Evolutionary conservation across 2,797 vertebrate species (phyloP).

Genomic region (Channa striata): DNA sequence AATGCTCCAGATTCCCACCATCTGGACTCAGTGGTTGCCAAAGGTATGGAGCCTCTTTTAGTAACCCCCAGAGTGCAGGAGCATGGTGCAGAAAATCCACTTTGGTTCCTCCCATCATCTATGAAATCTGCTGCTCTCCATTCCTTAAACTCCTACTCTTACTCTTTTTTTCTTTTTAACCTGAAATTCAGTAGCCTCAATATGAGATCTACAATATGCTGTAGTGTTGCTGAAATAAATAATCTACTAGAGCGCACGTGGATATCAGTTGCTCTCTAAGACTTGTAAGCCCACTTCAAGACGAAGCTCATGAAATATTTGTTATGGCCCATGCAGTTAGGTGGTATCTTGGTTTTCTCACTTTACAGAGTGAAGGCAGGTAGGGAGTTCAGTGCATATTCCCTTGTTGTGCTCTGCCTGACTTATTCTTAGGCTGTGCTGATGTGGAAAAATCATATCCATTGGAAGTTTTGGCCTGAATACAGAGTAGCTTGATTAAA

Average conservation of each 20-base stretch:
- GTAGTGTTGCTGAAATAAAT: slow-evolving; percentile 35
- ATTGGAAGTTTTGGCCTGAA: slow-evolving; percentile 33
- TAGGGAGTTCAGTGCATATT: slow-evolving; percentile 9
- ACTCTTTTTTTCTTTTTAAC: slow-evolving; percentile 36
- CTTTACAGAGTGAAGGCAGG: slow-evolving; percentile 31
- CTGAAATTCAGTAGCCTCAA: slow-evolving; percentile 30
- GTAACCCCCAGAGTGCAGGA: slow-evolving; percentile 66
- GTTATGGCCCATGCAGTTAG: slow-evolving; percentile 11
- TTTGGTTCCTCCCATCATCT: slow-evolving; percentile 73
- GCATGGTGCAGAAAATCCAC: slow-evolving; percentile 75
- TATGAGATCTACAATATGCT: slow-evolving; percentile 23
- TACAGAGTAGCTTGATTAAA: slow-evolving; percentile 19
- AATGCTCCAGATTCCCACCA: slow-evolving; percentile 82
- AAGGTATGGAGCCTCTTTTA: slow-evolving; percentile 79
- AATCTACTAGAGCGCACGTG: slow-evolving; percentile 25
- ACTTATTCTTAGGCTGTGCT: neutral
- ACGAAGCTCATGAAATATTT: slow-evolving; percentile 57
- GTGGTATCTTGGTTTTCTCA: slow-evolving; percentile 19
- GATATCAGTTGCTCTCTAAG: slow-evolving; percentile 15
- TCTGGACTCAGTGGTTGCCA: slow-evolving; percentile 83
- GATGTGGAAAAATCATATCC: slow-evolving; percentile 41
- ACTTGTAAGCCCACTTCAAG: slow-evolving; percentile 5
- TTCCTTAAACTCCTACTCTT: slow-evolving; percentile 44
- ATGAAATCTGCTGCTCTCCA: slow-evolving; percentile 63
- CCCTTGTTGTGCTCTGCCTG: neutral